phyloP scores from a whole-genome alignment of 2,888 invertebrate genomes.

The Leptodirus hochenwartii region DNA sequence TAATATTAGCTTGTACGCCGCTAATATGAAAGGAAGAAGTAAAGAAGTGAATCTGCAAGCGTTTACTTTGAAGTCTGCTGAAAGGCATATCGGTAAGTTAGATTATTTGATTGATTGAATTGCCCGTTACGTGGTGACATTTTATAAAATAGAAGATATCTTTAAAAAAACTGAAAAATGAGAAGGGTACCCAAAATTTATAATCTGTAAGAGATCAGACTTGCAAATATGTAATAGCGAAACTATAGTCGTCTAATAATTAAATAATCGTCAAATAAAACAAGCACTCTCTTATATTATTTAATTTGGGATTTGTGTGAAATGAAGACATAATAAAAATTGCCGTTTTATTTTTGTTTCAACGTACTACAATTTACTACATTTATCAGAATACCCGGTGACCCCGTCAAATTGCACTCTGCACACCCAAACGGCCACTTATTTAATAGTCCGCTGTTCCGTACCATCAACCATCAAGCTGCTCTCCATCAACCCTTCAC shows the following conservation, averaged over 20 bases:
- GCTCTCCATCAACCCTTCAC: conserved; percentile 6
- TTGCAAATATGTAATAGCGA: no score
- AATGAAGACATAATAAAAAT: no score
- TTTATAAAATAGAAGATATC: no score
- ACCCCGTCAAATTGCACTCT: conserved; percentile 36
- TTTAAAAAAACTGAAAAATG: no score
- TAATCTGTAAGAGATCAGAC: no score
- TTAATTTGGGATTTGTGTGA: no score
- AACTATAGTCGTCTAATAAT: no score
- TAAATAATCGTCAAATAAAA: no score
- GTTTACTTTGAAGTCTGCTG: conserved; percentile 54
- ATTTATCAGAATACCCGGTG: conserved; percentile 21
- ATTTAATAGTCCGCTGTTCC: conserved; percentile 30
- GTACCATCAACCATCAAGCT: conserved; percentile 19
- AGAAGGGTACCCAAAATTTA: no score
- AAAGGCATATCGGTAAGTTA: conserved; percentile 46
- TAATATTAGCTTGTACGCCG: conserved; percentile 47
- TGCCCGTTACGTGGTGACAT: background rate
- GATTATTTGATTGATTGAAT: conserved; percentile 1
- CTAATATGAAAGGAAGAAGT: conserved; percentile 55
- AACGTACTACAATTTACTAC: no score
- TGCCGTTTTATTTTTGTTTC: no score
- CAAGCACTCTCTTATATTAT: no score
- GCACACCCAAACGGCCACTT: conserved; percentile 26
- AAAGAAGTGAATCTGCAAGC: conserved; percentile 43